These are phyloP conservation scores for Indicator indicator DNA, from an alignment of 2,113 vertebrate genomes.

Conservation along the genomic window DNA sequence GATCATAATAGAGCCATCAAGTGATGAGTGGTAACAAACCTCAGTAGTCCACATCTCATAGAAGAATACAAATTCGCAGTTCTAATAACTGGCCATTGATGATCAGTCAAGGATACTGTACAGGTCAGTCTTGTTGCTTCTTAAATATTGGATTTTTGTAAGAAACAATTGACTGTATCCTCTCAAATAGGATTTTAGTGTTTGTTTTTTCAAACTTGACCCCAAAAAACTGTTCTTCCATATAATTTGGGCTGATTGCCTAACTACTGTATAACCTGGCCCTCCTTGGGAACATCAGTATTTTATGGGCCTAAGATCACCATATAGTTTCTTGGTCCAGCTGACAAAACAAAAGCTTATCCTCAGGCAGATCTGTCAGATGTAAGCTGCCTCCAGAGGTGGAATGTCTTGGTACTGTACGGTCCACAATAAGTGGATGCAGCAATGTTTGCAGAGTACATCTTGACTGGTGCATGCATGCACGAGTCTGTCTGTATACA, in stretches of 20 bases:
- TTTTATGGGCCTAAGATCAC: neutral
- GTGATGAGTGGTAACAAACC: neutral
- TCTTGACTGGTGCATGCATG: neutral
- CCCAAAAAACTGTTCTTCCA: neutral
- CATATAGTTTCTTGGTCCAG: neutral
- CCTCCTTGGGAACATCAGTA: neutral
- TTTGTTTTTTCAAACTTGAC: neutral
- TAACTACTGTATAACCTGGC: neutral
- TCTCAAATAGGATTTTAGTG: neutral
- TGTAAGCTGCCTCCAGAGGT: neutral
- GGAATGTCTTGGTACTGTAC: neutral
- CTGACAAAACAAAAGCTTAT: neutral
- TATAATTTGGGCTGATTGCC: neutral
- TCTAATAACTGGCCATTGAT: neutral
- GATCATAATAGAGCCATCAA: conserved; percentile 3
- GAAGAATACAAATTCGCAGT: neutral
- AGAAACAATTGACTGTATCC: neutral
- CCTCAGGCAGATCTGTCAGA: neutral
- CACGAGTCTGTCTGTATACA: rapidly evolving
- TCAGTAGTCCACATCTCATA: neutral
- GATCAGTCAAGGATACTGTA: neutral
- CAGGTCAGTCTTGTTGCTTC: neutral
- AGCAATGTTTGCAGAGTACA: neutral
- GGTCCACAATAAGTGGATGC: neutral
- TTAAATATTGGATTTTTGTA: neutral